phyloP scores from a whole-genome alignment of 2,888 invertebrate genomes.

The Chaetogeoica ovagalla region DNA sequence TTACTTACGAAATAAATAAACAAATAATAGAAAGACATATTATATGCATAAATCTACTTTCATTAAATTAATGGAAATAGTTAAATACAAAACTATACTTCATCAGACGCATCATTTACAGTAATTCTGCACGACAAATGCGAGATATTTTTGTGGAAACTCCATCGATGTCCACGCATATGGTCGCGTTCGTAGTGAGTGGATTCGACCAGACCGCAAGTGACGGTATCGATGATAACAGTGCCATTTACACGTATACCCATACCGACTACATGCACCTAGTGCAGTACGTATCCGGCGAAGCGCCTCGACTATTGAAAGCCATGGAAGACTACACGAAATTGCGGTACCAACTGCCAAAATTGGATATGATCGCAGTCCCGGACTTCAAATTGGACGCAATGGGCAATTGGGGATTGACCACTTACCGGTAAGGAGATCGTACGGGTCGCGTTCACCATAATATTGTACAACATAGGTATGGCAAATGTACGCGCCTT shows the following conservation, averaged over 20 bases:
- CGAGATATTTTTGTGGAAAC: constrained; percentile 27
- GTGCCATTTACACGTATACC: not conserved
- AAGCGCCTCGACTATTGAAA: constrained; percentile 65
- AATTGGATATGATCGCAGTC: constrained; percentile 74
- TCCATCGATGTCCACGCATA: constrained; percentile 62
- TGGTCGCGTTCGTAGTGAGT: constrained; percentile 81
- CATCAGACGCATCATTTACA: not conserved
- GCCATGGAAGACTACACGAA: constrained; percentile 68
- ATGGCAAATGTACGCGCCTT: too few relatives aligned
- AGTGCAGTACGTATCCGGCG: constrained; percentile 61
- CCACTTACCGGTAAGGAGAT: constrained; percentile 64
- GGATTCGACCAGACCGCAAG: constrained; percentile 64
- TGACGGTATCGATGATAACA: not conserved
- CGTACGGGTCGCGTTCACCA: too few relatives aligned
- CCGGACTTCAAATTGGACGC: constrained; percentile 78
- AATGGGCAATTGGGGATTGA: constrained; percentile 77
- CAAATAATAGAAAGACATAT: too few relatives aligned
- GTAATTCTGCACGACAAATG: not conserved
- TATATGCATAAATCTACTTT: too few relatives aligned
- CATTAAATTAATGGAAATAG: not conserved
- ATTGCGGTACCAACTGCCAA: constrained; percentile 64
- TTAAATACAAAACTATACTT: too few relatives aligned
- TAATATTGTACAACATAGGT: too few relatives aligned
- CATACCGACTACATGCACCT: not conserved
- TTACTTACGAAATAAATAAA: too few relatives aligned